Evolutionary conservation across 2,888 invertebrate species (phyloP).

Genomic region (Agrotis segetum): DNA sequence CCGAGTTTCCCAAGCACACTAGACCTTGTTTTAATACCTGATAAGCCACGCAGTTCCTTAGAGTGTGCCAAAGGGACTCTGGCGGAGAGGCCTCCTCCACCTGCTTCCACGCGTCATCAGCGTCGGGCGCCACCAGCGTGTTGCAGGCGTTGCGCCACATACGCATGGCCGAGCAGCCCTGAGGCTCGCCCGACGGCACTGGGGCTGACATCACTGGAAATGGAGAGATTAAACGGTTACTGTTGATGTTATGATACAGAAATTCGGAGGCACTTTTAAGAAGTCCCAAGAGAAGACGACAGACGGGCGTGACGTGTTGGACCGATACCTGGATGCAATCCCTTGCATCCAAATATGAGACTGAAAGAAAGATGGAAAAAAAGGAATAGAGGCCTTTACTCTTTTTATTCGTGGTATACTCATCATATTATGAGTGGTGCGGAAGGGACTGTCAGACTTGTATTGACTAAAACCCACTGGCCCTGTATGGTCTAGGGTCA

Average conservation of each 20-base stretch:
- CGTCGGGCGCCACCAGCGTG: constrained; percentile 76
- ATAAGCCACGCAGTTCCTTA: constrained; percentile 79
- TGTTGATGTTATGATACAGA: background rate
- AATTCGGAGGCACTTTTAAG: background rate
- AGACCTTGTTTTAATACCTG: background rate
- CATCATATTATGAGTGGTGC: no score
- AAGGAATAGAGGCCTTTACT: no score
- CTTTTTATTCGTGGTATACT: no score
- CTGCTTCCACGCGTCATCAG: constrained; percentile 80
- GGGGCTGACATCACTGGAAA: constrained; percentile 58
- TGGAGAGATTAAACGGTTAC: background rate
- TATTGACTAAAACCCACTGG: no score
- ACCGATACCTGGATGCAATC: no score
- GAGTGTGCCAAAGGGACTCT: constrained; percentile 83
- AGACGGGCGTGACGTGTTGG: no score
- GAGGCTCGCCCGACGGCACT: constrained; percentile 72
- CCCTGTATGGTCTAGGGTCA: no score
- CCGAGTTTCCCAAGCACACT: background rate
- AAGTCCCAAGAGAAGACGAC: no score
- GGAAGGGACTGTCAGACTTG: no score
- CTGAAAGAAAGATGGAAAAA: no score
- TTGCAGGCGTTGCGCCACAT: constrained; percentile 85
- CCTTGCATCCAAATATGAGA: no score
- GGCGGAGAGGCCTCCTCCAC: constrained; percentile 77
- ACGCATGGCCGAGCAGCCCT: constrained; percentile 80